phyloP scores from a whole-genome alignment of 2,888 invertebrate species.

The Ommatoiulus sabulosus region DNA sequence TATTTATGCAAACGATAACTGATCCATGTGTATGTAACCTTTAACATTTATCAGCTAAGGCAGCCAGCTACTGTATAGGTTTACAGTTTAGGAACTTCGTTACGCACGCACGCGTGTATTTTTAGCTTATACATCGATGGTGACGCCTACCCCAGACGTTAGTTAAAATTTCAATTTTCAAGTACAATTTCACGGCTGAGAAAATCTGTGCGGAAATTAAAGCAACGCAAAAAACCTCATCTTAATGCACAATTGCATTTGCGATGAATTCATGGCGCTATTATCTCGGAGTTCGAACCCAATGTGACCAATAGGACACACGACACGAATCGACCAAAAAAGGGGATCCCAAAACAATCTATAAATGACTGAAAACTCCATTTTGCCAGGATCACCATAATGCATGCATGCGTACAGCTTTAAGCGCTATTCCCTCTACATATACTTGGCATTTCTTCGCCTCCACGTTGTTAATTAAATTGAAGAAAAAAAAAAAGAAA shows the following conservation, averaged over 20 bases:
- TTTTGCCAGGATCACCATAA: too few relatives aligned
- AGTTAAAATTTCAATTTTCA: slow-evolving; percentile 45
- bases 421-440: neutral
- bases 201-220: slow-evolving; percentile 15
- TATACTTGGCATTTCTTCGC: neutral
- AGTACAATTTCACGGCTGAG: slow-evolving; percentile 45
- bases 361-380: neutral
- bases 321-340: neutral
- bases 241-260: slow-evolving; percentile 35
- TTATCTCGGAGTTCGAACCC: neutral
- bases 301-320: neutral
- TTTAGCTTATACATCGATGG: neutral
- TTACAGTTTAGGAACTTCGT: too few relatives aligned
- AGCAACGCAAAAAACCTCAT: neutral
- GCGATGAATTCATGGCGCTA: slow-evolving; percentile 24
- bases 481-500: neutral
- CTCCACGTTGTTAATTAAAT: slow-evolving; percentile 27
- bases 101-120: neutral
- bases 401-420: too few relatives aligned
- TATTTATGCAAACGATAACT: neutral
- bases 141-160: slow-evolving; percentile 18
- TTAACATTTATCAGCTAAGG: neutral
- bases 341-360: neutral
- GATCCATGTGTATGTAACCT: neutral
- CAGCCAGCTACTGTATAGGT: too few relatives aligned